Base-by-base conservation (phyloP, 2,113 vertebrate genomes). In the Acinonyx jubatus region DNA sequence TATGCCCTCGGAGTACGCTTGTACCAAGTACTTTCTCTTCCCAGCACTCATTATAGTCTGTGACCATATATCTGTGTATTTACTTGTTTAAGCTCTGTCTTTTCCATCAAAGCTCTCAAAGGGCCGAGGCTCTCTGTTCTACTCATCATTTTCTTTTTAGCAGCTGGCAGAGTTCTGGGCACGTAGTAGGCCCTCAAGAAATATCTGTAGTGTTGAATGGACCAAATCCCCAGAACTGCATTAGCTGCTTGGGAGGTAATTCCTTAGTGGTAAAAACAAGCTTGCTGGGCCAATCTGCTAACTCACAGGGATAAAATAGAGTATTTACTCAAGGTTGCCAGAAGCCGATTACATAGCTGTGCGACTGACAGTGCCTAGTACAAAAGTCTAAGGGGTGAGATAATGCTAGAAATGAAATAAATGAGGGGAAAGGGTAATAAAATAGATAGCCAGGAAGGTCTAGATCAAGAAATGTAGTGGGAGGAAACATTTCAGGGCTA, bases 71-170 rank as follows among this genome's bases (percentile, higher is more conserved):
- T 80, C 92, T 95, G 13, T 36, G 33, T 41, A 66, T 55, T 78
- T 89, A 66, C 38, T 92, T n/a, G 15, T 25, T 38, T 80, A 50
- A 74, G 21, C 63, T 96, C 79, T 95, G 74, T 36, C 82, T 97
- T 98, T 95, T 78, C 71, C 79, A 91, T 95, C 82, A 90, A 57
- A 84, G 31, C 41, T 61, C 45, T 78, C 25, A 29, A 94, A 94
- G 63, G 69, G 88, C 73, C 92, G 93, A 79, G 41, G 79, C 52
- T 55, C 61, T 88, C 79, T 96, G 86, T 48, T 97, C 96, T 96
- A 96, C 33, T 96, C 45, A 94, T 88, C 12, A 91, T 95, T 96
- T 96, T 88, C 69, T 80, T 90, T 90, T 71, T 14, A 94, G 52
- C n/a, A 63, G 25, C 41, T 97, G 83, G 45, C 80, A 84, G 57